Conservation (phyloP, 2,888 invertebrate species). For the Microchrysa polita region DNA sequence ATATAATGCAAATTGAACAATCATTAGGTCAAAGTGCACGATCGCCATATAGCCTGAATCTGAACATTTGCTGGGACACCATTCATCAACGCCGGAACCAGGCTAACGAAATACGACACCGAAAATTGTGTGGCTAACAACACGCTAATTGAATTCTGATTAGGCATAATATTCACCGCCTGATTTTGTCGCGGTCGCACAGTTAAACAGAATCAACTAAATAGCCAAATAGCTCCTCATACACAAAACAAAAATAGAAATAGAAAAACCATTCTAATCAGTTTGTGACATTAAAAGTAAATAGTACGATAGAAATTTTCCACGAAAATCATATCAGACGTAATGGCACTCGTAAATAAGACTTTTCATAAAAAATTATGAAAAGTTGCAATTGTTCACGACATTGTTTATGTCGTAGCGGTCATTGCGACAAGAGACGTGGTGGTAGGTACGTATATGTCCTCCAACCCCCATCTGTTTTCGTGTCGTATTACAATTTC, state of each 20-base stretch:
- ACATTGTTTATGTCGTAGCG: neutral
- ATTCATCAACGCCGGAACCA: neutral
- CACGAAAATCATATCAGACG: constrained; percentile 10
- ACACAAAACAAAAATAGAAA: constrained; percentile 9
- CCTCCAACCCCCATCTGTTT: neutral
- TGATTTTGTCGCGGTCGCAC: constrained; percentile 18
- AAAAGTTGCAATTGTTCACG: constrained; percentile 39
- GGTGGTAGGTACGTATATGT: too few relatives aligned
- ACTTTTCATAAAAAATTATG: constrained; percentile 33
- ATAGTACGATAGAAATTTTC: constrained; percentile 17
- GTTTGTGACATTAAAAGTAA: constrained; percentile 22
- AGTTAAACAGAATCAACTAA: too few relatives aligned
- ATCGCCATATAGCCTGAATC: neutral
- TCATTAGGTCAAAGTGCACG: neutral
- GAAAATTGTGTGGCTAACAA: neutral
- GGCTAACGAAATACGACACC: constrained; percentile 31
- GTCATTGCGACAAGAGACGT: neutral
- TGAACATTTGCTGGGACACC: neutral
- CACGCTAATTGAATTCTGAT: constrained; percentile 34
- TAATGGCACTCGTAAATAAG: constrained; percentile 33
- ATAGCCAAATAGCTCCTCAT: constrained; percentile 6
- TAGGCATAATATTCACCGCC: constrained; percentile 34
- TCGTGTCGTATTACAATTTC: constrained; percentile 22
- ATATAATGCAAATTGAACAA: neutral
- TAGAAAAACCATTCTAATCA: constrained; percentile 23